Evolutionary conservation across 2,888 invertebrate species (phyloP), one percentile per base, ranked within the genome.

Genomic region (Anthrax anthrax): DNA sequence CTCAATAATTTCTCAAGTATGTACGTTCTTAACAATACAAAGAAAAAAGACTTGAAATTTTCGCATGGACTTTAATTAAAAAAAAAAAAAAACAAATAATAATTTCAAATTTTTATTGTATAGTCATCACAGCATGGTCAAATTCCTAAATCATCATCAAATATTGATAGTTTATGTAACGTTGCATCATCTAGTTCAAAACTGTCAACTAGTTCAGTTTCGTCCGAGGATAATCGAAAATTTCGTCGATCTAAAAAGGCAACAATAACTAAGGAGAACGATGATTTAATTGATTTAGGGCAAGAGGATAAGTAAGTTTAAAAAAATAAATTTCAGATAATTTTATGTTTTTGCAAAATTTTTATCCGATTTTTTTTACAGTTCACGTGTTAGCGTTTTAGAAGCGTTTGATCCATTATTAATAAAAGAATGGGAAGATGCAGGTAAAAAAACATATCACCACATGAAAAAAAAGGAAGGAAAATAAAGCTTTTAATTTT

Each of bases 321-420:
- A n/a, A n/a, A n/a, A n/a, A n/a, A n/a, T n/a, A n/a, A n/a, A n/a
- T n/a, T n/a, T n/a, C n/a, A n/a, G n/a, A n/a, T n/a, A n/a, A 32
- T 37, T 36, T 34, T 38, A 12, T 14, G 10, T 1, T 23, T 37
- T 42, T 50, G 43, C 14, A 12, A n/a, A 32, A 44, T 41, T 43
- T 9, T n/a, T 42, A 44, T 27, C 45, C 13, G 37, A 41, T 27
- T 47, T 46, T 16, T 16, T 9, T 56, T 62, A 4, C 47, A 68
- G 68, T 44, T 61, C 66, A 2, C 62, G 67, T 39, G 67, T 68
- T n/a, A 68, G 67, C 46, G 67, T 90, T 58, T 70, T 90, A 58
- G 87, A 89, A 65, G 86, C 86, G 51, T 90, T 90, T 66, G 90
- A 90, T 75, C 90, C 90, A 42, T 72, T 90, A 62, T 72, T 85